Evolutionary conservation across 2,797 vertebrate species (phyloP).

Genomic region (Xyrichtys novacula): DNA sequence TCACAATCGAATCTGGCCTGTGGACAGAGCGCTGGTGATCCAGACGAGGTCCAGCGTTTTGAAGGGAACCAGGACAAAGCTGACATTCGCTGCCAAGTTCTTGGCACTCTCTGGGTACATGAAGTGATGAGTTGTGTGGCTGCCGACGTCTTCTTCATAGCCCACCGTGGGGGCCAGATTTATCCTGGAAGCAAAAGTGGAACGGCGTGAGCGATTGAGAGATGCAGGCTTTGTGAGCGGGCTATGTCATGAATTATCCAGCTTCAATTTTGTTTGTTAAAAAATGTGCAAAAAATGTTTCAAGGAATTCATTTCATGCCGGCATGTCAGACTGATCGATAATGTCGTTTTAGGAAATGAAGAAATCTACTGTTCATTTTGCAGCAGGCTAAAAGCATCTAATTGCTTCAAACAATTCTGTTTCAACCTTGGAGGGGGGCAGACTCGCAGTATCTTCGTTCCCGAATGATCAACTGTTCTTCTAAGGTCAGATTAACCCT

Average conservation of each 20-base stretch:
- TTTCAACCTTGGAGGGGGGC: not conserved
- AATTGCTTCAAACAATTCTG: not conserved
- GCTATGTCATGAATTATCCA: not conserved
- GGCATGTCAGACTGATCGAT: not conserved
- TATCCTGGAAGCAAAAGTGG: slow-evolving; percentile 84
- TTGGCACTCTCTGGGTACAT: slow-evolving; percentile 99
- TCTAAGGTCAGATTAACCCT: not conserved
- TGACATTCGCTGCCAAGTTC: slow-evolving; percentile 95
- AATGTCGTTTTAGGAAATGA: not conserved
- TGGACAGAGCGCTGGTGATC: slow-evolving; percentile 98
- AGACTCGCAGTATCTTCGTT: not conserved
- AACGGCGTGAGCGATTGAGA: not conserved
- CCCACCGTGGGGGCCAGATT: slow-evolving; percentile 97
- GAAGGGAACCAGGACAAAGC: slow-evolving; percentile 98
- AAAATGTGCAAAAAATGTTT: not conserved
- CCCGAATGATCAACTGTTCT: not conserved
- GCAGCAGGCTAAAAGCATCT: not conserved
- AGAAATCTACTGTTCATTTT: not conserved
- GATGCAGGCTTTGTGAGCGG: not conserved
- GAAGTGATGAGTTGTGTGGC: slow-evolving; percentile 97
- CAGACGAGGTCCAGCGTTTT: slow-evolving; percentile 98
- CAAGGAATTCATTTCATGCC: not conserved
- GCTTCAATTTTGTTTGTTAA: not conserved
- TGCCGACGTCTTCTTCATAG: slow-evolving; percentile 94
- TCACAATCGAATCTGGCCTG: slow-evolving; percentile 97